Base-by-base conservation (phyloP, 1,140 invertebrate genomes). In the Drosophila ficusphila region DNA sequence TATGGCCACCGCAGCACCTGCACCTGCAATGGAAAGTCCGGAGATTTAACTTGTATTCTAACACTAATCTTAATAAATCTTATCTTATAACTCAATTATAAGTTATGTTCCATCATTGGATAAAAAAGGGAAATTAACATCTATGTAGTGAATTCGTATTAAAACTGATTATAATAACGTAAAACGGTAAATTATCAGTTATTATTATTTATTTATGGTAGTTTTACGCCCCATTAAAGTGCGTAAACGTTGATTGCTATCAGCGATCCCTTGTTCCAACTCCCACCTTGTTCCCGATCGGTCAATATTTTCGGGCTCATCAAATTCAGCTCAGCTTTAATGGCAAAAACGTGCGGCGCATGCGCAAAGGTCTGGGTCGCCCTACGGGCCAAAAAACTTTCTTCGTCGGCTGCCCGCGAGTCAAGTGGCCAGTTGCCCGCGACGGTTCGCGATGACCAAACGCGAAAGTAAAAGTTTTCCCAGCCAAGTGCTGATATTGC, bases 321-420 rank as follows among this genome's bases (percentile, higher is more conserved):
- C 46, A 68, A 64, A 89, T 88, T 60, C 82, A 53, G 70, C 74
- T 88, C 82, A 88, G 70, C 83, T 82, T 78, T 88, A 68, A 60
- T 68, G 29, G 31, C 31, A 4, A 8, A 14, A 33, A 57, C 82
- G 83, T 88, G 82, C 52, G 23, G 47, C 44, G 82, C 70, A 88
- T 88, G 42, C 33, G 16, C 41, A 83, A 78, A 23, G 23, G 36
- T 33, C 42, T 56, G 31, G 46, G 73, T 51, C 58, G 53, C 69
- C 44, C 41, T 41, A 4, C 7, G 33, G 56, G 54, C 51, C 60
- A 64, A 64, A 64, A 64, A 88, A 88, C 77, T 88, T 88, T 88
- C 82, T 88, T 88, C 61, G 74, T 27, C 6, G 23, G 41, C 39
- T 54, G 61, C 39, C 25, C 38, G 23, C 31, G 44, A 33, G n/a